Conservation (phyloP, 2,888 invertebrate species). For the Salticus scenicus region DNA sequence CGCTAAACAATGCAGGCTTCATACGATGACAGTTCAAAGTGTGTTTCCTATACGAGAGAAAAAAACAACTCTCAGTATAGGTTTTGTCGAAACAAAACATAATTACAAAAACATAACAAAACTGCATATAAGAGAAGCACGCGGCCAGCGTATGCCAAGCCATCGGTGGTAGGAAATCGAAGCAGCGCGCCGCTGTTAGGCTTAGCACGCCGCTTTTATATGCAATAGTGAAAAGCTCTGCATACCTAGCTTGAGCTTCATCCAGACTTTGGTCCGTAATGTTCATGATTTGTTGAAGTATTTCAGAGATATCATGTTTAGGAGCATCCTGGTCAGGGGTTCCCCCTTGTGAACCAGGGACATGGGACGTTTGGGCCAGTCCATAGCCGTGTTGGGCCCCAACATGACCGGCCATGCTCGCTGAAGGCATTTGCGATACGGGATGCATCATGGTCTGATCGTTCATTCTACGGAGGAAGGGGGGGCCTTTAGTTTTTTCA, state of each 20-base stretch:
- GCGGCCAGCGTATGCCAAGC: slow-evolving; percentile 35
- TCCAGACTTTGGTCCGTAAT: slow-evolving; percentile 98
- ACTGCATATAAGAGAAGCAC: slow-evolving; percentile 17
- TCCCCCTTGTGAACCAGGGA: slow-evolving; percentile 74
- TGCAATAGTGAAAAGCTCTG: slow-evolving; percentile 26
- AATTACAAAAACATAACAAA: slow-evolving; percentile 24
- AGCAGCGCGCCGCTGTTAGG: slow-evolving; percentile 64
- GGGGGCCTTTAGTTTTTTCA: slow-evolving; percentile 17
- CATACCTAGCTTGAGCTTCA: slow-evolving; percentile 93
- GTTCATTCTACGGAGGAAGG: slow-evolving; percentile 79
- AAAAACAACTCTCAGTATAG: slow-evolving; percentile 52
- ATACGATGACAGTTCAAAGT: slow-evolving; percentile 98
- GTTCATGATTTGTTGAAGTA: slow-evolving; percentile 98
- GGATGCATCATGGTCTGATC: slow-evolving; percentile 86
- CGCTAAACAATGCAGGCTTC: slow-evolving; percentile 98
- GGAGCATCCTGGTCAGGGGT: slow-evolving; percentile 79
- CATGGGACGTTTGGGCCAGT: slow-evolving; percentile 85
- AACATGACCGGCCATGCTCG: slow-evolving; percentile 78
- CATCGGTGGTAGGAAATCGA: slow-evolving; percentile 29
- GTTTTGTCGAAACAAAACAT: slow-evolving; percentile 31
- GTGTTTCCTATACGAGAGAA: slow-evolving; percentile 85
- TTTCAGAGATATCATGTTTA: slow-evolving; percentile 97
- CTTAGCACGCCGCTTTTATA: slow-evolving; percentile 61
- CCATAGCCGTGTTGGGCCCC: slow-evolving; percentile 88
- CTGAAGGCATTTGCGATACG: slow-evolving; percentile 76